Conservation (phyloP, 2,797 vertebrate genomes). For the Scarus forsteni region DNA sequence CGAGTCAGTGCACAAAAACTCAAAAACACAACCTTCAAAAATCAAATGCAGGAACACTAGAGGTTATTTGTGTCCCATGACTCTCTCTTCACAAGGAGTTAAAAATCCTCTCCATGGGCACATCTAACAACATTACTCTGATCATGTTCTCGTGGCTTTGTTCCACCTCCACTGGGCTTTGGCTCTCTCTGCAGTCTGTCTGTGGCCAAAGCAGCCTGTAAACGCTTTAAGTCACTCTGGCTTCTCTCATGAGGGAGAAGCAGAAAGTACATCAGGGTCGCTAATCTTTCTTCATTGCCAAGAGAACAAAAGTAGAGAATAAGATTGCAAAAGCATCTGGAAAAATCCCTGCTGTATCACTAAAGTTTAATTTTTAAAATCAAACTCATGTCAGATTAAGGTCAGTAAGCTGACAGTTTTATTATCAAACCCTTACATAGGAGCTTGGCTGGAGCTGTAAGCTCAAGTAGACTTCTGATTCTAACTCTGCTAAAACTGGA, state of each 20-base stretch:
- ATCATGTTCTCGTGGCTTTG: slow-evolving; percentile 37
- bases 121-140: slow-evolving; percentile 29
- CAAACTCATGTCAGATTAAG: slow-evolving; percentile 10
- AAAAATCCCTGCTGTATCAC: neutral
- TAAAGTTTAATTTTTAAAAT: slow-evolving; percentile 25
- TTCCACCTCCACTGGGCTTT: slow-evolving; percentile 33
- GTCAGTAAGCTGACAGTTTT: neutral
- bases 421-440: neutral
- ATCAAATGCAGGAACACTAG: slow-evolving; percentile 1
- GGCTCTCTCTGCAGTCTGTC: slow-evolving; percentile 28
- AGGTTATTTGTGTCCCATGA: slow-evolving; percentile 11
- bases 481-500: slow-evolving; percentile 14
- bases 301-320: slow-evolving; percentile 21
- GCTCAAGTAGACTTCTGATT: neutral
- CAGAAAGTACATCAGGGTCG: slow-evolving; percentile 41
- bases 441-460: slow-evolving; percentile 6
- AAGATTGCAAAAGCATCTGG: slow-evolving; percentile 13
- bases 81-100: slow-evolving; percentile 28
- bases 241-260: slow-evolving; percentile 45
- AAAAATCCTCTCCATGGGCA: slow-evolving; percentile 3
- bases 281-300: slow-evolving; percentile 35
- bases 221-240: slow-evolving; percentile 41
- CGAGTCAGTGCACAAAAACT: slow-evolving; percentile 17
- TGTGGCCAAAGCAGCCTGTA: slow-evolving; percentile 16
- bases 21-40: slow-evolving; percentile 11